These are phyloP conservation scores for Rhadina sibilatrix DNA, from an alignment of 2,113 vertebrate species.

Conservation along the genomic window DNA sequence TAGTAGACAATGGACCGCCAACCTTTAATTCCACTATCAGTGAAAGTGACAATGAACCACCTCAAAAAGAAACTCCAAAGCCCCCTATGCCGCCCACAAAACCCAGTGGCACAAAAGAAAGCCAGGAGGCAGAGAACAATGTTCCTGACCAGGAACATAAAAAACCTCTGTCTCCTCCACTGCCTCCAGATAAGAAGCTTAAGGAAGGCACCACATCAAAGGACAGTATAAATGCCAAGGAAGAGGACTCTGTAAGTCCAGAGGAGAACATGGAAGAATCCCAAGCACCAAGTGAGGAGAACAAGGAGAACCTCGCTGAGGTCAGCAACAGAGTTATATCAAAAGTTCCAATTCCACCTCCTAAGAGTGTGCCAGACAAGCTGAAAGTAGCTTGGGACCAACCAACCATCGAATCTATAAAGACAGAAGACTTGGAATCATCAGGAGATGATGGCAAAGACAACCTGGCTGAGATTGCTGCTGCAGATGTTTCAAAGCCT, in stretches of 20 bases:
- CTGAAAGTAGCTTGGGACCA: constrained; percentile 77
- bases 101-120: constrained; percentile 36
- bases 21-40: constrained; percentile 44
- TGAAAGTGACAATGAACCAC: constrained; percentile 13
- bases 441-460: not conserved
- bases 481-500: constrained; percentile 53
- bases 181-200: constrained; percentile 72
- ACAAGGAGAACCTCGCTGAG: constrained; percentile 6
- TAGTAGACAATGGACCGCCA: constrained; percentile 67
- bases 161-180: not conserved
- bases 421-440: not conserved
- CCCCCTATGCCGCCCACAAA: constrained; percentile 72
- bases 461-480: not conserved
- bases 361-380: constrained; percentile 58
- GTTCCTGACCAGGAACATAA: constrained; percentile 25
- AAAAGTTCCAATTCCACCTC: constrained; percentile 62
- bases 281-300: not conserved
- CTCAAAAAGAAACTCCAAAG: constrained; percentile 62
- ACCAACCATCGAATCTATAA: not conserved
- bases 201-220: constrained; percentile 68
- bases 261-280: not conserved
- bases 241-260: constrained; percentile 13
- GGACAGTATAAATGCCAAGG: constrained; percentile 17
- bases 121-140: constrained; percentile 20
- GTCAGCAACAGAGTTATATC: constrained; percentile 46